Evolutionary conservation across 2,888 invertebrate genomes (phyloP).

Genomic region (Pasiphila rectangulata): DNA sequence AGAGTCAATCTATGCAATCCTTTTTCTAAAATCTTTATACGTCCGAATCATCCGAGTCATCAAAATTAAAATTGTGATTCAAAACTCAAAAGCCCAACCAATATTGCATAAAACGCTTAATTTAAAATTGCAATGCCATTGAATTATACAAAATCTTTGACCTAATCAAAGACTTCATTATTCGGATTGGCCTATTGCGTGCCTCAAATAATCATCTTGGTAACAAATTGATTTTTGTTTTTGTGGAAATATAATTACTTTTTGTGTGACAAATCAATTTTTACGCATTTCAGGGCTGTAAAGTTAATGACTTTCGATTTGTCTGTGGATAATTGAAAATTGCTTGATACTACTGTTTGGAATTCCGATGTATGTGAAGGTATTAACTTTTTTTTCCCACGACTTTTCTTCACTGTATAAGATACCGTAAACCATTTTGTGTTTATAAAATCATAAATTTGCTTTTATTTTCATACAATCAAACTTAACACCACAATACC

Average conservation of each 20-base stretch:
- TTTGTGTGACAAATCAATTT: slow-evolving; percentile 26
- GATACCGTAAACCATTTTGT: too few relatives aligned
- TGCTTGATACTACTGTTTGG: slow-evolving; percentile 19
- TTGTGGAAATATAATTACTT: slow-evolving; percentile 14
- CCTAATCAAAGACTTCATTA: slow-evolving; percentile 26
- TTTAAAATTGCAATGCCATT: slow-evolving; percentile 19
- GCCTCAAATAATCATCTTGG: slow-evolving; percentile 24
- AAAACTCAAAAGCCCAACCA: slow-evolving; percentile 12
- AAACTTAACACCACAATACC: background rate
- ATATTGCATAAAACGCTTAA: slow-evolving; percentile 24
- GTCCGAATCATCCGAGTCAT: too few relatives aligned
- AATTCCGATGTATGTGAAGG: slow-evolving; percentile 11
- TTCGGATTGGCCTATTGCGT: slow-evolving; percentile 27
- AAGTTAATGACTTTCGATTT: slow-evolving; percentile 1
- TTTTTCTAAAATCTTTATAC: too few relatives aligned
- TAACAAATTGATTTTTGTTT: slow-evolving; percentile 31
- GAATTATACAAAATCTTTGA: slow-evolving; percentile 12
- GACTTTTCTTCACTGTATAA: background rate
- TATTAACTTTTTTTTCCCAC: slow-evolving; percentile 10
- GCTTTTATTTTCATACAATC: background rate
- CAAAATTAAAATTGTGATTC: too few relatives aligned
- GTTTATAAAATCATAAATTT: too few relatives aligned
- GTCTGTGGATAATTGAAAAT: slow-evolving; percentile 11
- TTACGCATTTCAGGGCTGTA: slow-evolving; percentile 7
- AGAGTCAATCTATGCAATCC: too few relatives aligned